Evolutionary conservation across 2,888 invertebrate species (phyloP), one percentile per base, ranked within the genome.

Genomic region (Euspilapteryx auroguttella): DNA sequence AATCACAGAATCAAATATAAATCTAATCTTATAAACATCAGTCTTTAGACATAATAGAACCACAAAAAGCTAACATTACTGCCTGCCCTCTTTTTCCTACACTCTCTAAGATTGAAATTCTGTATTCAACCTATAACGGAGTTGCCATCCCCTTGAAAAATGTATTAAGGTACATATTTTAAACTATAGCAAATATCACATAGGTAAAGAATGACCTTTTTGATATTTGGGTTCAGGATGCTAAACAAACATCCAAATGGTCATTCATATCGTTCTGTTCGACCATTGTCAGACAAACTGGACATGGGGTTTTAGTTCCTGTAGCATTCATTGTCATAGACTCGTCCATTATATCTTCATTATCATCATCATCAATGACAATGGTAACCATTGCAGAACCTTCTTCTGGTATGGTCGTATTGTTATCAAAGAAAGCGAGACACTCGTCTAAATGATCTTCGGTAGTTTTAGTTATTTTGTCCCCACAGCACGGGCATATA

Each of bases 211-310:
- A n/a, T n/a, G n/a, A n/a, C n/a, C n/a, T n/a, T n/a, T n/a, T n/a
- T n/a, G n/a, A n/a, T n/a, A n/a, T n/a, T n/a, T n/a, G n/a, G n/a
- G n/a, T n/a, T n/a, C n/a, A n/a, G n/a, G n/a, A n/a, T n/a, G n/a
- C n/a, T 33, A 69, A 51, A 40, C 73, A 73, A 3, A 34, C 25
- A 51, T 83, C 80, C 29, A 85, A 71, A 59, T 85, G 85, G 2
- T 44, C 37, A 43, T 80, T 80, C 81, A 85, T 85, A 14, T 65
- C 54, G 14, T 35, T 40, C 39, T 71, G 61, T 37, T 69, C 57
- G 22, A 83, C 42, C 51, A 80, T 58, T 34, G 61, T 37, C 42
- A 80, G 63, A 41, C 85, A 85, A 43, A 81, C 76, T 0, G 85
- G 85, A 40, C 85, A 85, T 1, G 79, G 79, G 2, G 53, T 56